Conservation (phyloP, 2,797 vertebrate genomes). For the Muscicapa striata region DNA sequence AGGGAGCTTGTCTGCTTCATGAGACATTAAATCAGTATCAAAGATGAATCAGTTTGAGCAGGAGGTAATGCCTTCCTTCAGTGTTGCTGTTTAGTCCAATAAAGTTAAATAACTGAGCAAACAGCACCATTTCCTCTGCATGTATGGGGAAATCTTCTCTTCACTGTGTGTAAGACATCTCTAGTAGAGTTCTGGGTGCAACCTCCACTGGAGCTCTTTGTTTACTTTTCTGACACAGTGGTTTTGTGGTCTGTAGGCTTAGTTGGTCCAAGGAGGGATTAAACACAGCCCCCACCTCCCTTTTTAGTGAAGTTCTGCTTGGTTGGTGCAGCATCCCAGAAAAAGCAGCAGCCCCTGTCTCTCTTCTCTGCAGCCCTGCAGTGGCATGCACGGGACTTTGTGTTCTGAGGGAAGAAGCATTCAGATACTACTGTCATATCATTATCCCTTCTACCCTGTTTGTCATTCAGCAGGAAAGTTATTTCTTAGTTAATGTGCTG, state of each 20-base stretch:
- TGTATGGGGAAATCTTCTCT: background rate
- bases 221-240: background rate
- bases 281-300: background rate
- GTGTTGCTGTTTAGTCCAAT: background rate
- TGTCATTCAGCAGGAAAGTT: background rate
- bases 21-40: background rate
- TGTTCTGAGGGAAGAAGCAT: background rate
- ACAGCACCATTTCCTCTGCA: background rate
- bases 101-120: background rate
- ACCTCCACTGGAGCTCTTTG: background rate
- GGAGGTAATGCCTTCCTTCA: background rate
- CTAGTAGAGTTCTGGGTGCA: background rate
- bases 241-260: background rate
- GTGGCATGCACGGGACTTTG: background rate
- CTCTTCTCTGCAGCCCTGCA: background rate
- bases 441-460: background rate
- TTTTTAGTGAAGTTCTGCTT: background rate
- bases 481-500: background rate
- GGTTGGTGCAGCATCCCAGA: background rate
- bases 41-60: background rate
- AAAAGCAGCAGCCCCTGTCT: background rate
- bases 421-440: background rate
- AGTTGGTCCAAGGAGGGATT: background rate
- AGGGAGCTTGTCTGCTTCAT: background rate
- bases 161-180: accelerated